Base-by-base conservation (phyloP, 2,797 vertebrate species). In the Streptopelia turtur region DNA sequence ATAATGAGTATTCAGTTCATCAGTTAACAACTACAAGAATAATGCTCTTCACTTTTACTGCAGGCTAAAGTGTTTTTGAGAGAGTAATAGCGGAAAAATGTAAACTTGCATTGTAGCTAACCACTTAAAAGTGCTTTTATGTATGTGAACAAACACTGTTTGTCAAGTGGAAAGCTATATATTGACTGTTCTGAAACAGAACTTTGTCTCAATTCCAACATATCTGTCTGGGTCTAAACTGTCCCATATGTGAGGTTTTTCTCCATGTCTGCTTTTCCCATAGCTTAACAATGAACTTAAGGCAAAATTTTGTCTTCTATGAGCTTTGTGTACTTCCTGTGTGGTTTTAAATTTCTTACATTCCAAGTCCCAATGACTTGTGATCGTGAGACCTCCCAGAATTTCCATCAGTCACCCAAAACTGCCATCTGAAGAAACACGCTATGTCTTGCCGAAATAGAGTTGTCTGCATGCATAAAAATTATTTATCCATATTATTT, bases 191-290 rank as follows among this genome's bases (percentile, higher is more conserved):
- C 49, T 63, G 41, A 91, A 87, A 76, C 49, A 75, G 65, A 71
- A 59, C 59, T 84, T 88, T 94, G 86, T 84, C 49, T 83, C 30
- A 30, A 24, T 95, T 95, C 74, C 80, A 94, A 3, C 3, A 1
- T 94, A 91, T 33, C 70, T 84, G 71, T 86, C 90, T 94, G 71
- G 45, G 63, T 79, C 66, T 96, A 74, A 95, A 90, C 80, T 90
- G 64, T 93, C 83, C 86, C 83, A 79, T 87, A 74, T 95, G 90
- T 80, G 80, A 91, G 65, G 24, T 50, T 81, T 91, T 96, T 77
- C 33, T 56, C 60, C n/a, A 24, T 61, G 70, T 53, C 45, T 92
- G 39, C 74, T 88, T 94, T 95, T 94, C 35, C 80, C 74, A 28
- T 89, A 91, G 43, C 61, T 91, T 81, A 91, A 83, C 41, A 85